Evolutionary conservation across 2,113 vertebrate species (phyloP).

Genomic region (Corydoras maculifer): DNA sequence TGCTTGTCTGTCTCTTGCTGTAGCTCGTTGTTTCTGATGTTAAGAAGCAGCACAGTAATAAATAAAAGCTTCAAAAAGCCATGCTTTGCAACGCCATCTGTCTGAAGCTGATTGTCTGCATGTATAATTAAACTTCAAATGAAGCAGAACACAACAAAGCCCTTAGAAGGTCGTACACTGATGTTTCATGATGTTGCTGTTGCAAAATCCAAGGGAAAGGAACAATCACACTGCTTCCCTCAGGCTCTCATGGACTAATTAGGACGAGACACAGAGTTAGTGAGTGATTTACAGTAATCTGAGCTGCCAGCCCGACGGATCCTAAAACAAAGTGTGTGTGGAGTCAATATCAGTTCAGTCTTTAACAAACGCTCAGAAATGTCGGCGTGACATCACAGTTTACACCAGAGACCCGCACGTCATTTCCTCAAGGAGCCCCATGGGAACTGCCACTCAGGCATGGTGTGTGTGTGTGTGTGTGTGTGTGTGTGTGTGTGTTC

Average conservation of each 20-base stretch:
- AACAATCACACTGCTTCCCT: background rate
- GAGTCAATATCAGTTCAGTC: background rate
- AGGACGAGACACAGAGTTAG: background rate
- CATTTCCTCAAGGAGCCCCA: too few relatives aligned
- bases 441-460: too few relatives aligned
- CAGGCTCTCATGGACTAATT: background rate
- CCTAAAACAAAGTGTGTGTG: background rate
- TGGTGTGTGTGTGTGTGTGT: too few relatives aligned
- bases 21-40: too few relatives aligned
- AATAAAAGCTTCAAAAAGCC: background rate
- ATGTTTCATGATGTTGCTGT: background rate
- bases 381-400: too few relatives aligned
- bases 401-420: too few relatives aligned
- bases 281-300: background rate
- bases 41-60: background rate
- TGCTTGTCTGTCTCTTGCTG: too few relatives aligned
- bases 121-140: background rate
- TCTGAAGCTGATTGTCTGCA: background rate
- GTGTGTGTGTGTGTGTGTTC: too few relatives aligned
- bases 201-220: background rate
- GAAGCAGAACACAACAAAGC: background rate
- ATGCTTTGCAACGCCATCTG: background rate
- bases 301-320: background rate
- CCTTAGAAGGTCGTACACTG: background rate
- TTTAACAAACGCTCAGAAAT: too few relatives aligned